These are phyloP conservation scores for Coelopa frigida DNA, from an alignment of 1,140 invertebrate genomes.

Conservation along the genomic window DNA sequence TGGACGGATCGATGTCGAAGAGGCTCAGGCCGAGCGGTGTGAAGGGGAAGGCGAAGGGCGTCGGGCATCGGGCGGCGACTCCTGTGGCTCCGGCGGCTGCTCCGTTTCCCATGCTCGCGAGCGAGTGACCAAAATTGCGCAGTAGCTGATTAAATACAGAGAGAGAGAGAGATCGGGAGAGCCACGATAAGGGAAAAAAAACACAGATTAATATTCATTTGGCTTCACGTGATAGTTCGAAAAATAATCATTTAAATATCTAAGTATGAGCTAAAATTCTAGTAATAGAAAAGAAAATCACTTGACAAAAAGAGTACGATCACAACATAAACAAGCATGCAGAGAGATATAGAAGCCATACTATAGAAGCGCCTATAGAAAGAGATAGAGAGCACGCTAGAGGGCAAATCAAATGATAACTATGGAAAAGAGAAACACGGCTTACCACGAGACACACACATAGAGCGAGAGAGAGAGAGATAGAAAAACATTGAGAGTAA, in stretches of 20 bases:
- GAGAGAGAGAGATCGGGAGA: neutral
- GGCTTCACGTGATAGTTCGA: neutral
- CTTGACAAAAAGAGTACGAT: no score
- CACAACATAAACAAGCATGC: no score
- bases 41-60: constrained; percentile 42
- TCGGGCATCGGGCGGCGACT: constrained; percentile 26
- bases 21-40: constrained; percentile 39
- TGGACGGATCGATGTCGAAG: constrained; percentile 45
- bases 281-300: no score
- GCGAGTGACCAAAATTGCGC: constrained; percentile 33
- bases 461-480: no score
- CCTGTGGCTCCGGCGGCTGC: constrained; percentile 22
- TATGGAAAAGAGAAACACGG: no score
- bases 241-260: constrained; percentile 4
- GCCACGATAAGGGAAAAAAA: neutral
- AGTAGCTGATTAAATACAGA: constrained; percentile 20
- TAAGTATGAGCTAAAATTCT: no score
- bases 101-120: constrained; percentile 7
- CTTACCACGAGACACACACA: no score
- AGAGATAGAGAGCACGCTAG: no score
- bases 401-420: no score
- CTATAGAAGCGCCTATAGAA: no score
- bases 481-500: constrained; percentile 5
- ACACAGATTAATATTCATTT: neutral
- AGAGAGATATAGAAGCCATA: no score